Conservation (phyloP, 2,888 invertebrate genomes). For the Bugulina stolonifera region DNA sequence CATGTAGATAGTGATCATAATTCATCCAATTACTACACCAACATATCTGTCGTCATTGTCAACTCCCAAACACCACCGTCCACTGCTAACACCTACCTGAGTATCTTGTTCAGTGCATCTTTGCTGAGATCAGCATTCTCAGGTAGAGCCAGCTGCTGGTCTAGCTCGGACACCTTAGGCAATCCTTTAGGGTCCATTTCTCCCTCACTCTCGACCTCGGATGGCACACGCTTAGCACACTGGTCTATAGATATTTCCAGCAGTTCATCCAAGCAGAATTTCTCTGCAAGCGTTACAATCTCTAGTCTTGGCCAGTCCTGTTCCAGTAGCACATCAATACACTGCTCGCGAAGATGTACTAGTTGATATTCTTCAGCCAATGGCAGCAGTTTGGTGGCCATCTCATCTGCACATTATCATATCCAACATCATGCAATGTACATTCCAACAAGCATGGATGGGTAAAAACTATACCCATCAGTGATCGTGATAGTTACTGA, state of each 20-base stretch:
- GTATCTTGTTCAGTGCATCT: neutral
- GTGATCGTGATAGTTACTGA: too few species aligned
- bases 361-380: constrained; percentile 54
- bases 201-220: neutral
- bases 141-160: neutral
- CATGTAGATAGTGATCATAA: too few species aligned
- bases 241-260: neutral
- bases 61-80: neutral
- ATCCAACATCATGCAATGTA: neutral
- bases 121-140: neutral
- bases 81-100: neutral
- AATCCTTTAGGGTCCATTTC: too few species aligned
- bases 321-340: constrained; percentile 49
- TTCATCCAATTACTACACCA: too few species aligned
- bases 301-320: neutral
- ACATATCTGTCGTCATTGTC: too few species aligned
- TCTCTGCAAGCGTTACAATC: neutral
- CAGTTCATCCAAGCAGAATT: neutral
- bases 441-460: too few species aligned
- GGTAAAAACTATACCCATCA: too few species aligned
- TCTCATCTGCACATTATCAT: constrained; percentile 39
- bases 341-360: constrained; percentile 47
- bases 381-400: constrained; percentile 51
- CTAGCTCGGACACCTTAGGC: neutral
- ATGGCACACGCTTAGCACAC: neutral